Base-by-base conservation (phyloP, 2,797 vertebrate species). In the Choloepus didactylus region DNA sequence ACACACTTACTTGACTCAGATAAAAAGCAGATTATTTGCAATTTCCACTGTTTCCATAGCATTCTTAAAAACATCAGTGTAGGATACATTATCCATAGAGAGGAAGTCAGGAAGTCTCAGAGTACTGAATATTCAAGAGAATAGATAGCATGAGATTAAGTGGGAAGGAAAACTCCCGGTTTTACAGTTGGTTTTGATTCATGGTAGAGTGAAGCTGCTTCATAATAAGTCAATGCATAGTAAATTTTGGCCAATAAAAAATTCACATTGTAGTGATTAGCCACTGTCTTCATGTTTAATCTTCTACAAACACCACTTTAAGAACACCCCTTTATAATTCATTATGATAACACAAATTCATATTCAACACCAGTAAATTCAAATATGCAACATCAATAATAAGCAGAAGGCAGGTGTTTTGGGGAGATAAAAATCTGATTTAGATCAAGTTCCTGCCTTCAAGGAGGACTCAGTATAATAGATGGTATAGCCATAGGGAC, bases 1-100 rank as follows among this genome's bases (percentile, higher is more conserved):
- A 79, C 31, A 64, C 9, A 69, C 14, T 87, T 89, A 79, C 51
- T 72, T 92, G 81, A 84, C 79, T 92, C 89, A 87, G 70, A 88
- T 38, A 92, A 91, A 84, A 72, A 77, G 54, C 29, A 92, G 15
- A 70, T 93, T 93, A 94, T 87, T 94, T 92, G 69, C 27, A 87
- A 38, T 94, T 86, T 80, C 72, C 44, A 73, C 18, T 41, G 15
- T 69, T 88, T 49, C 44, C 35, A 31, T 56, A 76, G 21, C 66
- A 87, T 69, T 89, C 62, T 96, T 91, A 44, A 96, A 89, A 91
- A 83, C 35, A 18, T 83, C 31, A 44, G 5, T 41, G 9, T 69
- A 59, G 27, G 60, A 82, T 94, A 27, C 18, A 25, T 77, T 62
- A 56, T 35, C 44, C 64, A 49, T 15, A 35, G 35, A 35, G 35